Evolutionary conservation across 2,797 vertebrate species (phyloP), one percentile per base, ranked within the genome.

Genomic region (Chiroxiphia lanceolata): DNA sequence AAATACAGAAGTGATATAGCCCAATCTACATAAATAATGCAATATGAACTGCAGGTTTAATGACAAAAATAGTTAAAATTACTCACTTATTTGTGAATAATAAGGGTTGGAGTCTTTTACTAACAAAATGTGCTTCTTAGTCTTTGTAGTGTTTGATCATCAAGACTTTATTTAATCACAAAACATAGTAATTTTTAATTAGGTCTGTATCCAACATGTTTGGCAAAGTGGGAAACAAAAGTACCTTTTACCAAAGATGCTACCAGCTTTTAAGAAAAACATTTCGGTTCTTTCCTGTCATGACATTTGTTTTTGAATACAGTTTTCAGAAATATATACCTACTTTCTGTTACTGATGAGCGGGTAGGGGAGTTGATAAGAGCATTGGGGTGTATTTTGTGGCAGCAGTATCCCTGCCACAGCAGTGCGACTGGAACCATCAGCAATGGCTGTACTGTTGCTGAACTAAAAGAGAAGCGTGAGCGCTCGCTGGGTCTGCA

Each of bases 341-440:
- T 3, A 10, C 17, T 83, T 77, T 15, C 67, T 72, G 5, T 13
- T 22, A 27, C 33, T 34, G 23, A 10, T 26, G 11, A 83, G 33
- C 12, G 29, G 20, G 16, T 8, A 34, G 2, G 13, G 16, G 21
- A 6, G 27, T 5, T 27, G 18, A 38, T 6, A 50, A 56, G 68
- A 5, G 15, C 11, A 8, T 6, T 3, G 22, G 38, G 34, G 10
- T 22, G 17, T 21, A 3, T 76, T 67, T 63, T 59, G 34, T 11
- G 44, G 29, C 2, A 1, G 4, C 15, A 5, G 12, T 26, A 13
- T 7, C n/a, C 23, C 9, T 50, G 61, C 23, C 50, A 20, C 19
- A 12, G 6, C 0, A 0, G 1, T 5, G 7, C 10, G 31, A 33
- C 16, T 0, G 2, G 51, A 42, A 36, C 34, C 13, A 1, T 6